Percentiles rank a stretch among this genome's conserved stretches.
phyloP scores from a whole-genome alignment of 2,888 invertebrate species.

The Eledona agricola region DNA sequence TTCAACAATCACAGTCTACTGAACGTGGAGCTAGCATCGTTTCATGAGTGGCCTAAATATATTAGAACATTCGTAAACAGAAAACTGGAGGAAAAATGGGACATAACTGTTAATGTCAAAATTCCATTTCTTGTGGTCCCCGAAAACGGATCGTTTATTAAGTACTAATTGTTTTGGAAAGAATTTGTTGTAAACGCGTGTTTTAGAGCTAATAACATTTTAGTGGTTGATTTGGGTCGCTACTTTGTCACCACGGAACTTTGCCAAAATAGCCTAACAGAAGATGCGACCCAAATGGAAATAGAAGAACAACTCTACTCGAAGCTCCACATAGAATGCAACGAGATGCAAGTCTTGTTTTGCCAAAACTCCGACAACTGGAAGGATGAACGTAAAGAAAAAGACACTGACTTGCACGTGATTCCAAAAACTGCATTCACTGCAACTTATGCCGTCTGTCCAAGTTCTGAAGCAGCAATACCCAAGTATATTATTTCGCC shows the following conservation, averaged over 20 bases:
- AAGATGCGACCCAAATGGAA: conserved; percentile 84
- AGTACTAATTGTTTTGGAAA: conserved; percentile 61
- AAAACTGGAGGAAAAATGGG: conserved; percentile 56
- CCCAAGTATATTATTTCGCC: conserved; percentile 56
- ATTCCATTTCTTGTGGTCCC: conserved; percentile 81
- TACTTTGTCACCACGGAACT: conserved; percentile 76
- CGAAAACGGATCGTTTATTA: conserved; percentile 74
- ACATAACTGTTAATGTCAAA: conserved; percentile 76
- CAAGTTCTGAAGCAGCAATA: conserved; percentile 53
- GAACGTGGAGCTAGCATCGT: too few species aligned
- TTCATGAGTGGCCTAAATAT: conserved; percentile 4
- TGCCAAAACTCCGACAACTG: conserved; percentile 74
- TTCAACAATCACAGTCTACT: neutral
- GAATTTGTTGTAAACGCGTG: neutral
- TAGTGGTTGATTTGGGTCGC: conserved; percentile 78
- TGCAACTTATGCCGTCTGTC: conserved; percentile 55
- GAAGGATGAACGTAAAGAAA: conserved; percentile 74
- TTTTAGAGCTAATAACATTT: conserved; percentile 72
- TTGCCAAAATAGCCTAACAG: conserved; percentile 73
- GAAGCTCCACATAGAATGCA: conserved; percentile 74
- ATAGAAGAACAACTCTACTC: conserved; percentile 83
- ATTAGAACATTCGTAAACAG: conserved; percentile 40
- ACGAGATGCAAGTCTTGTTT: conserved; percentile 72
- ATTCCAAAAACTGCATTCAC: conserved; percentile 69
- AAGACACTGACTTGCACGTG: conserved; percentile 79